A percentile compares a stretch with the other conserved stretches of the same genome.
Evolutionary conservation across 2,797 vertebrate genomes (phyloP).

Genomic region (Trachops cirrhosus): DNA sequence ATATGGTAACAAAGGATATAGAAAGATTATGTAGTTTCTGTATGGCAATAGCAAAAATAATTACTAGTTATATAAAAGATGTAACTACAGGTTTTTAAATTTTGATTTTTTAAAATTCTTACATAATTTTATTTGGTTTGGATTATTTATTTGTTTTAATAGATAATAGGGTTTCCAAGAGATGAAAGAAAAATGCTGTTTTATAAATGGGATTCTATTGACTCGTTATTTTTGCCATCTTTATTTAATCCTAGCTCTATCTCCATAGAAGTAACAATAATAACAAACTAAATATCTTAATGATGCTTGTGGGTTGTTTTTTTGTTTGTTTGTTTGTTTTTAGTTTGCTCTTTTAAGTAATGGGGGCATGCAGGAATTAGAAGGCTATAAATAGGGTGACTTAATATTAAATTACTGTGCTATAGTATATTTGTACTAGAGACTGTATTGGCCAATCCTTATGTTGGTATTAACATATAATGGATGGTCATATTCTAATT

Average conservation of each 20-base stretch:
- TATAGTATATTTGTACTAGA: neutral
- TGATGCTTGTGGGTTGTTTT: neutral
- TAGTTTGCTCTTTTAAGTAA: neutral
- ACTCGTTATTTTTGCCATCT: neutral
- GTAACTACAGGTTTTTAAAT: neutral
- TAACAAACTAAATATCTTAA: neutral
- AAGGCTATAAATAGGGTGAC: neutral
- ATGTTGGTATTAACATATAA: neutral
- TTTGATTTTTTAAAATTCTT: neutral
- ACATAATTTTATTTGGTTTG: neutral
- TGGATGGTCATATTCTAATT: neutral
- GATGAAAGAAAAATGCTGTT: neutral
- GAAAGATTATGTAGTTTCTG: neutral
- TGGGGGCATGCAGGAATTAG: neutral
- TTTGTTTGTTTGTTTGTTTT: neutral
- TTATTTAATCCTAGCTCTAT: neutral
- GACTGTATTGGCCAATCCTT: neutral
- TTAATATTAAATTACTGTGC: slow-evolving; percentile 2
- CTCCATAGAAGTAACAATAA: neutral
- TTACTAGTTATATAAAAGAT: neutral
- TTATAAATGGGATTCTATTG: neutral
- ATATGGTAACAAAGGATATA: neutral
- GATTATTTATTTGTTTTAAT: neutral
- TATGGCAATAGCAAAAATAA: neutral
- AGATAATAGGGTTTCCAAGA: neutral